Base-by-base conservation (phyloP, 2,888 invertebrate species). In the Rhorus exstirpatorius region DNA sequence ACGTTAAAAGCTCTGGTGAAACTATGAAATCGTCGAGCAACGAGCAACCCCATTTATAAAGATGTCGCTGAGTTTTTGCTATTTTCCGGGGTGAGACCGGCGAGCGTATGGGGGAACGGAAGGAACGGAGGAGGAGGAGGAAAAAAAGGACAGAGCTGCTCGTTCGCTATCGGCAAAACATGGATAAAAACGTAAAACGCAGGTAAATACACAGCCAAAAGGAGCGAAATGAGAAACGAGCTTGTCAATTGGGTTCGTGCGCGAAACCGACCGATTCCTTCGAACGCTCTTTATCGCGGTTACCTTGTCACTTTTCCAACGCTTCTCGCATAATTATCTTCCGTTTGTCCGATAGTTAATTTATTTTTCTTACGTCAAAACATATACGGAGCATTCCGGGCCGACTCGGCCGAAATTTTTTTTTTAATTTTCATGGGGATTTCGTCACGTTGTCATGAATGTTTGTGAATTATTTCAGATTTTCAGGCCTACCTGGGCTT, bases 21-120 rank as follows among this genome's bases (percentile, higher is more conserved):
- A 83, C 80, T 83, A 71, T 80, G 84, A 60, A 84, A 80, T 63
- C 44, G 74, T n/a, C 26, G 1, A 60, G 38, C 44, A 38, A 49
- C 63, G 41, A 46, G 63, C 63, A 70, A 82, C 76, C 72, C 82
- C 77, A n/a, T 84, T 84, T 84, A 79, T 84, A 84, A 79, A 70
- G 67, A 82, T 82, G 67, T 61, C 46, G 74, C 19, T 10, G 1
- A 3, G 49, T 67, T 71, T 41, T 55, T n/a, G 21, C 35, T 35
- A 8, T 31, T 41, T 46, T 8, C 24, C 55, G 51, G 51, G 55
- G 17, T 14, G 1, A 8, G 65, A 51, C 38, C 26, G 35, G 41
- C 35, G 31, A 31, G 19, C 21, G 3, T 10, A 19, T 17, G 14
- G 3, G 65, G 49, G 38, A 10, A 35, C 38, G 21, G 24, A 14